Evolutionary conservation across 2,888 invertebrate genomes (phyloP), one percentile per base, ranked within the genome.

Genomic region (Cantharis rufa): DNA sequence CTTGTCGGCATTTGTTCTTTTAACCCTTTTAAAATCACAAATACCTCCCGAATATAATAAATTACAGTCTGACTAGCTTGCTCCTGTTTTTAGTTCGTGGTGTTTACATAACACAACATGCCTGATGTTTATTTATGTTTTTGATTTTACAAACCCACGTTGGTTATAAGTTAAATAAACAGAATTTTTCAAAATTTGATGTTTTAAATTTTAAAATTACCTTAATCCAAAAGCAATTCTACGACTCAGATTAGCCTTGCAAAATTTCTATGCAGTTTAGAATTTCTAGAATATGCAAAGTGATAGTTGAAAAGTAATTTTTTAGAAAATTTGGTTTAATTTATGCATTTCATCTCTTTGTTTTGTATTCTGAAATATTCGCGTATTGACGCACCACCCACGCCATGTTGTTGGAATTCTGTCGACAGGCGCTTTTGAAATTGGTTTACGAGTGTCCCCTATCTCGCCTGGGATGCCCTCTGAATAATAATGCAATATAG

Each of bases 401-500:
- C 74, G 74, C 77, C 74, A 75, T 78, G 78, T 71, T 78, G 76
- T 76, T 78, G 76, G 74, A 78, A 78, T 78, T 78, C 78, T 76
- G 78, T 78, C 78, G 78, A 76, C 76, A 76, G 76, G 70, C 76
- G 72, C 76, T 78, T 74, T 74, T 74, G 78, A 78, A 78, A 78
- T 78, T 78, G 78, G 78, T 78, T 78, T 78, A 78, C 78, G 78
- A 78, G 76, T 78, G 76, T 78, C 78, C 78, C 78, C 78, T 74
- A 78, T 76, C 76, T 63, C 78, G 78, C 69, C 48, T 70, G 78
- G 78, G 76, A 78, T 74, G 78, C 76, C 78, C 78, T 64, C 66
- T 78, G 78, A 78, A 78, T 78, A 78, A 72, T 78, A 78, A 78
- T 78, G 73, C 28, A 61, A 69, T 64, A 48, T 15, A 69, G 76